Conservation (phyloP, 2,797 vertebrate genomes). For the Manis crassicaudata region DNA sequence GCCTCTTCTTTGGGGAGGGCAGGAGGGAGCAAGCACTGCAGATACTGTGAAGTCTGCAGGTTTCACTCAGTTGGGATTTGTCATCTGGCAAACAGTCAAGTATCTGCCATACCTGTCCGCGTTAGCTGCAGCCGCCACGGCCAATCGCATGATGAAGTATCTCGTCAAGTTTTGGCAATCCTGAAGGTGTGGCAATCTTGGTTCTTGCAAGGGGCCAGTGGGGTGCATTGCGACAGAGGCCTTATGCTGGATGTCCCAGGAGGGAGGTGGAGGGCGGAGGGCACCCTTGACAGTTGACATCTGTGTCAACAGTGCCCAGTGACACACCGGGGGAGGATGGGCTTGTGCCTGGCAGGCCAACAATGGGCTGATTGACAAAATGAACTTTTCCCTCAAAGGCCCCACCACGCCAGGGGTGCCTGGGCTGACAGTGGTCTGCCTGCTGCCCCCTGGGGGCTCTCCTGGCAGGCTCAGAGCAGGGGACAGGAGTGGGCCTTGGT, state of each 20-base stretch:
- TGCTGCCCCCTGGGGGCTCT: background rate
- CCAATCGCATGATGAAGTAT: constrained; percentile 69
- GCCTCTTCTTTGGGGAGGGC: background rate
- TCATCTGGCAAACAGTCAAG: constrained; percentile 80
- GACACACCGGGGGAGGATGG: constrained; percentile 79
- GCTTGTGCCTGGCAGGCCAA: constrained; percentile 79
- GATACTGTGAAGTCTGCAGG: constrained; percentile 54
- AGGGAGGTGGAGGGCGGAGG: constrained; percentile 70
- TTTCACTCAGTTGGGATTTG: constrained; percentile 74
- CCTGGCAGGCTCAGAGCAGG: background rate
- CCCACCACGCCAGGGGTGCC: background rate
- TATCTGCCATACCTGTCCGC: constrained; percentile 61
- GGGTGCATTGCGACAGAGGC: constrained; percentile 76
- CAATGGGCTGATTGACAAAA: constrained; percentile 79
- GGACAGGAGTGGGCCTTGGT: background rate
- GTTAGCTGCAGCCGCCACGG: constrained; percentile 43
- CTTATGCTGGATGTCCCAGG: constrained; percentile 64
- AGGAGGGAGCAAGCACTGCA: constrained; percentile 46
- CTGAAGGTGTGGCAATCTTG: constrained; percentile 74
- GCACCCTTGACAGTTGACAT: constrained; percentile 81
- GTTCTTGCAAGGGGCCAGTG: constrained; percentile 68
- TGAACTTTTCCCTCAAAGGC: constrained; percentile 72
- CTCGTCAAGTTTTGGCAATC: constrained; percentile 81
- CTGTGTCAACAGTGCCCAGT: constrained; percentile 79
- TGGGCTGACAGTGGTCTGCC: constrained; percentile 14